A percentile compares a stretch with the other conserved stretches of the same genome.
These are phyloP conservation scores for Halictus ligatus DNA, from an alignment of 2,888 invertebrate species.

Conservation along the genomic window DNA sequence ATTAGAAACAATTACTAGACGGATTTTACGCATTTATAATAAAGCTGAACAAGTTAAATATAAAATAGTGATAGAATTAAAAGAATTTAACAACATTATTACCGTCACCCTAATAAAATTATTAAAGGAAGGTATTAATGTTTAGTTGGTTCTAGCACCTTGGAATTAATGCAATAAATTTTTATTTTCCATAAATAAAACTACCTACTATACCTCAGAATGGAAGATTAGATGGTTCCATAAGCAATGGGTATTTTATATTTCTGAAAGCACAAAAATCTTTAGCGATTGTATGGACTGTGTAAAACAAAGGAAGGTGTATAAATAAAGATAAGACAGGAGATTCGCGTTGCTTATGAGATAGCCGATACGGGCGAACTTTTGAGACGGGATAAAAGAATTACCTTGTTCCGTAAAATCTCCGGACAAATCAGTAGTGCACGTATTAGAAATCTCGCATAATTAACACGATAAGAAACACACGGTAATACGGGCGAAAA, in stretches of 20 bases:
- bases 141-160: no score
- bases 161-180: no score
- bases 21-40: no score
- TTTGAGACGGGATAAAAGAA: not conserved
- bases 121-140: no score
- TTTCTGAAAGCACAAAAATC: not conserved
- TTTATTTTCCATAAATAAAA: no score
- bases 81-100: no score
- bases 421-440: not conserved
- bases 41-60: no score
- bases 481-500: not conserved
- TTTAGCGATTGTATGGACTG: not conserved
- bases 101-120: no score
- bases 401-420: not conserved
- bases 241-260: not conserved
- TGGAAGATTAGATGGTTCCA: no score
- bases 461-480: not conserved
- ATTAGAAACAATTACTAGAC: no score
- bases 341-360: not conserved
- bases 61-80: no score
- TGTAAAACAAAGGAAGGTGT: not conserved
- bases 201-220: no score
- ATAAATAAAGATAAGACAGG: not conserved
- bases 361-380: not conserved
- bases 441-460: not conserved